phyloP scores from a whole-genome alignment of 2,113 vertebrate genomes.

The Paradisaea rubra region DNA sequence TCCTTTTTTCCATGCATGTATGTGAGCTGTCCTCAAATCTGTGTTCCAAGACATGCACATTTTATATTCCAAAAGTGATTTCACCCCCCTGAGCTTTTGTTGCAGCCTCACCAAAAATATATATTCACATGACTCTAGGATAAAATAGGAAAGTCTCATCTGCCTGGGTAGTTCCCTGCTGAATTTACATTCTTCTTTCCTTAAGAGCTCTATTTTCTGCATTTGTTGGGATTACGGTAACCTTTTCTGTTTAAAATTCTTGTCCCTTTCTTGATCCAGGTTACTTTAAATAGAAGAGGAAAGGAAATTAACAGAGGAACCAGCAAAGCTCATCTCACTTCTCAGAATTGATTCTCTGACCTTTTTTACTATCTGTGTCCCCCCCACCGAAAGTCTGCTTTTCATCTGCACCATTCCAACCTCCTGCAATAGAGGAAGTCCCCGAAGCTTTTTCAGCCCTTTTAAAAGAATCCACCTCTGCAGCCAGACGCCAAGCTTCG shows the following conservation, averaged over 20 bases:
- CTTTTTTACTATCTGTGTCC: neutral
- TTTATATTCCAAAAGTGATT: neutral
- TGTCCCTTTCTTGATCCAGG: neutral
- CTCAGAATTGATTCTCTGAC: neutral
- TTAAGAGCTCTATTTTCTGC: neutral
- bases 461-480: neutral
- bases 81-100: neutral
- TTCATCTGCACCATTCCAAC: neutral
- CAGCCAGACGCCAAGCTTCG: neutral
- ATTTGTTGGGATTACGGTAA: neutral
- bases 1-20: neutral
- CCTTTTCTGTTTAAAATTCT: neutral
- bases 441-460: neutral
- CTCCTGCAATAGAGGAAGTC: neutral
- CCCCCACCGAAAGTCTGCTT: neutral
- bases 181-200: conserved; percentile 1
- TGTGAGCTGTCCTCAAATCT: neutral
- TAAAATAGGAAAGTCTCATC: neutral
- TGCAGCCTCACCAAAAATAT: neutral
- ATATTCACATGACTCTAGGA: neutral
- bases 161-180: neutral
- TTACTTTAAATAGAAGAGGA: neutral
- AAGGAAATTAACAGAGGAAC: neutral
- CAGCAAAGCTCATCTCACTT: neutral
- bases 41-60: neutral